A percentile compares a stretch with the other conserved stretches of the same genome.
Evolutionary conservation across 2,888 invertebrate species (phyloP).

Genomic region (Melanophora roralis): DNA sequence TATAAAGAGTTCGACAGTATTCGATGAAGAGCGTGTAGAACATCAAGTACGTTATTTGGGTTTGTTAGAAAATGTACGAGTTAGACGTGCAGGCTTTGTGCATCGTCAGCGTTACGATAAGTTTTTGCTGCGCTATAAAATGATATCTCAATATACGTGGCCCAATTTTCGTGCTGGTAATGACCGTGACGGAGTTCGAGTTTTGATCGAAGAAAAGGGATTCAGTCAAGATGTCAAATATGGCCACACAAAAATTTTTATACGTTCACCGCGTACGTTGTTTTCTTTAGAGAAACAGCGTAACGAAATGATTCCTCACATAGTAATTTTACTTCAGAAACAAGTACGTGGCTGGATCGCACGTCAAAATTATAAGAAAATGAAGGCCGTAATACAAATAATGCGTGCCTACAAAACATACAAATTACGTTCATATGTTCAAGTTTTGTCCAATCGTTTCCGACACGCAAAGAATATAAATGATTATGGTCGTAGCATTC

Average conservation of each 20-base stretch:
- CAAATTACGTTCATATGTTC: conserved; percentile 86
- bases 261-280: conserved; percentile 92
- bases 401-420: conserved; percentile 86
- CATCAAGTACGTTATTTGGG: conserved; percentile 86
- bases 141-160: conserved; percentile 97
- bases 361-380: conserved; percentile 87
- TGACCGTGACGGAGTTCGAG: conserved; percentile 89
- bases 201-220: conserved; percentile 88
- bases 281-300: conserved; percentile 92
- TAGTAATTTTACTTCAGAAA: conserved; percentile 95
- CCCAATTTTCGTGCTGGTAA: conserved; percentile 91
- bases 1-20: conserved; percentile 89
- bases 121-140: conserved; percentile 96
- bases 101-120: conserved; percentile 94
- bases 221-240: conserved; percentile 91
- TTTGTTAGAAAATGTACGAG: conserved; percentile 95
- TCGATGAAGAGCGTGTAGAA: conserved; percentile 86
- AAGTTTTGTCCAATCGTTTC: conserved; percentile 82
- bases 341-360: conserved; percentile 92
- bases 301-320: conserved; percentile 91
- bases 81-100: conserved; percentile 98
- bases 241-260: conserved; percentile 97
- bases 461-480: conserved; percentile 81
- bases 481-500: conserved; percentile 87
- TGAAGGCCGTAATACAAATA: conserved; percentile 91